Evolutionary conservation across 2,888 invertebrate genomes (phyloP).

Genomic region (Trissolcus brochymenae): DNA sequence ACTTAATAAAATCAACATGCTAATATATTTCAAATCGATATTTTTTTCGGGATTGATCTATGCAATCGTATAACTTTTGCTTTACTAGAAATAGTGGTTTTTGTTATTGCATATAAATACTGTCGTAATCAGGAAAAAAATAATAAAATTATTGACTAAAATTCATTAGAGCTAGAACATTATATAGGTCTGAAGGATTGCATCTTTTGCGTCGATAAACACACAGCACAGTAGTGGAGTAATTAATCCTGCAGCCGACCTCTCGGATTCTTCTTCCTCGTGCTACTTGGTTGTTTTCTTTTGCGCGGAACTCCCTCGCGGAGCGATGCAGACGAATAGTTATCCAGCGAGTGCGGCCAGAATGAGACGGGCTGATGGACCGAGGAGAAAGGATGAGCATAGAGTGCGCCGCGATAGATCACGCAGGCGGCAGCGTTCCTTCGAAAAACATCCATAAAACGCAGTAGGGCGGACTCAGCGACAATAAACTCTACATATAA

Average conservation of each 20-base stretch:
- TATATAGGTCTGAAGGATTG: constrained; percentile 25
- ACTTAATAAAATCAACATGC: too few species aligned
- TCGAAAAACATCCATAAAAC: constrained; percentile 77
- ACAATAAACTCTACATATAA: constrained; percentile 77
- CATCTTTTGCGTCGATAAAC: constrained; percentile 57
- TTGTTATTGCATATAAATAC: too few species aligned
- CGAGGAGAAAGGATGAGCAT: constrained; percentile 29
- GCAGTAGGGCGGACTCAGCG: constrained; percentile 77
- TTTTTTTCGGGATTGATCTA: too few species aligned
- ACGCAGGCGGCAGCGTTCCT: constrained; percentile 75
- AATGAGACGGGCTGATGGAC: constrained; percentile 55
- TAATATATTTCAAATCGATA: too few species aligned
- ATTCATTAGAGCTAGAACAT: not conserved
- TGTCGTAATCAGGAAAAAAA: too few species aligned
- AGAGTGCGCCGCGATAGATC: constrained; percentile 72
- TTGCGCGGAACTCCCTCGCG: constrained; percentile 31
- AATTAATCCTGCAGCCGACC: constrained; percentile 55
- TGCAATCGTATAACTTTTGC: too few species aligned
- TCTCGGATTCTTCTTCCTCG: constrained; percentile 51
- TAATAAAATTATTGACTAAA: not conserved
- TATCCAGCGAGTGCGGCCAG: constrained; percentile 43
- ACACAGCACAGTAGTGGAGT: constrained; percentile 50
- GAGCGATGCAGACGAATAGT: constrained; percentile 44
- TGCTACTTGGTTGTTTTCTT: constrained; percentile 45
- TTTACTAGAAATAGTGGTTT: too few species aligned